Percentiles rank a stretch among this genome's conserved stretches.
Conservation (phyloP, 2,888 invertebrate genomes). For the Drosophila kuntzei region DNA sequence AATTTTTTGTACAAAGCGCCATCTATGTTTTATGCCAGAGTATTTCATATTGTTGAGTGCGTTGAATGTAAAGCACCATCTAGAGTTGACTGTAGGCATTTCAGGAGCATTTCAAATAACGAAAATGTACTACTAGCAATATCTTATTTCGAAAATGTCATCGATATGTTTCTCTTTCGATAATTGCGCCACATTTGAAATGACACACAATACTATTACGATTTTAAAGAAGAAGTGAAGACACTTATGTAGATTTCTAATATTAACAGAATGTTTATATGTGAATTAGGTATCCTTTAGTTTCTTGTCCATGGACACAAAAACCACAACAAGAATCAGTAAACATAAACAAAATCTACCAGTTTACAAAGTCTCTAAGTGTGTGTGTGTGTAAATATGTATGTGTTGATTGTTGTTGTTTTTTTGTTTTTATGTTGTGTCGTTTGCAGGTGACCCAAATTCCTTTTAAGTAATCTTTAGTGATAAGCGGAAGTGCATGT, state of each 20-base stretch:
- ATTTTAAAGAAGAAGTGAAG: background rate
- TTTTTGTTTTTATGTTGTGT: constrained; percentile 36
- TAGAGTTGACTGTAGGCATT: background rate
- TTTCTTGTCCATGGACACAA: background rate
- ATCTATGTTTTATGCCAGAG: background rate
- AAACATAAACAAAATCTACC: background rate
- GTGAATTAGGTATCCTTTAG: background rate
- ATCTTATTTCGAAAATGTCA: background rate
- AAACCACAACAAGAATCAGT: background rate
- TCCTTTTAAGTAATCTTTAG: constrained; percentile 69
- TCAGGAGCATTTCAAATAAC: background rate
- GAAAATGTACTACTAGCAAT: background rate
- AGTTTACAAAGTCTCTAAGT: background rate
- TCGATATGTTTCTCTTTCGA: background rate
- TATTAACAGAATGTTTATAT: background rate
- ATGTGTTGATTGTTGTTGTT: constrained; percentile 28
- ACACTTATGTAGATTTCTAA: background rate
- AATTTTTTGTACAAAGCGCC: background rate
- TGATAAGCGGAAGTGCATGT: constrained; percentile 77
- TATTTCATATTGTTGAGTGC: no score
- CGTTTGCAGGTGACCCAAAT: constrained; percentile 67
- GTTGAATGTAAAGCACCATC: background rate
- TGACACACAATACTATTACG: background rate
- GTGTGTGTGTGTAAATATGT: background rate
- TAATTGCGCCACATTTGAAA: background rate